phyloP scores from a whole-genome alignment of 1,140 invertebrate species.

The Neodiprion lecontei region DNA sequence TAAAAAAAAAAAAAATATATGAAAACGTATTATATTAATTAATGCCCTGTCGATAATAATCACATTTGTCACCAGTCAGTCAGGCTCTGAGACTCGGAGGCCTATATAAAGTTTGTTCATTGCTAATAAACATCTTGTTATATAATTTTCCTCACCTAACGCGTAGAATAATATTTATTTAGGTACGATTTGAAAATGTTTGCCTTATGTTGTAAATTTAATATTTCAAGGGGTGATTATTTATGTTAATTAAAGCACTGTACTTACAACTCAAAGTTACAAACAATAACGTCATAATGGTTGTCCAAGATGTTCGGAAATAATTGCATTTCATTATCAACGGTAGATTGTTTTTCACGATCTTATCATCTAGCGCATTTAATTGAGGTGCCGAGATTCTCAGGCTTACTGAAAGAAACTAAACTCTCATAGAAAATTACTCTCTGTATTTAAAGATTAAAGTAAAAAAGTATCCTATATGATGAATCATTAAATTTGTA shows the following conservation, averaged over 20 bases:
- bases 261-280: neutral
- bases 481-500: conserved; percentile 33
- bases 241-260: neutral
- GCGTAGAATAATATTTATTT: neutral
- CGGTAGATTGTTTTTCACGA: too few relatives aligned
- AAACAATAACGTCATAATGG: neutral
- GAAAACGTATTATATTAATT: conserved; percentile 21
- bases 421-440: conserved; percentile 5
- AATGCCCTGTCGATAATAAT: conserved; percentile 40
- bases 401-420: neutral
- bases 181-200: too few relatives aligned
- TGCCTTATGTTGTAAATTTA: too few relatives aligned
- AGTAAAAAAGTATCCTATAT: conserved; percentile 32
- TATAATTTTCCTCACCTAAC: neutral
- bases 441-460: conserved; percentile 8
- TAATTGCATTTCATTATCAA: too few relatives aligned
- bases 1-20: conserved; percentile 29
- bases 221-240: neutral
- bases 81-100: conserved; percentile 1
- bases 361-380: too few relatives aligned
- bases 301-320: neutral
- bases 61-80: conserved; percentile 44
- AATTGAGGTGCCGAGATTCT: neutral
- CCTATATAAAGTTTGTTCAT: conserved; percentile 1
- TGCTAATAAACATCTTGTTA: neutral